Base-by-base conservation (phyloP, 2,888 invertebrate genomes). In the Abscondita cerata region DNA sequence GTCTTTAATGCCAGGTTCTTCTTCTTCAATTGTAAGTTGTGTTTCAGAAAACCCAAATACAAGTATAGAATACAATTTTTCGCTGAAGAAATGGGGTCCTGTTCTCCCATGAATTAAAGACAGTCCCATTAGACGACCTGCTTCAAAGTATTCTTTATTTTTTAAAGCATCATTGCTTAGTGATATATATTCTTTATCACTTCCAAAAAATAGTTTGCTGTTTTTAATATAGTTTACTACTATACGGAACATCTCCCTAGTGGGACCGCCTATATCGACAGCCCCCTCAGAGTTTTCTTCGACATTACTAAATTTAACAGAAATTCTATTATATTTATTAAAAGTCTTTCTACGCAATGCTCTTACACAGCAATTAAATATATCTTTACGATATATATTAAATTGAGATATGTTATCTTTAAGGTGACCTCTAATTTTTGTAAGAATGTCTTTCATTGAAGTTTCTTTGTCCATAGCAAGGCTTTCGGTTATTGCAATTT, bases 241-340 rank as follows among this genome's bases (percentile, higher is more conserved):
- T 44, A 44, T 18, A 19, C 18, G 44, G 16, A 44, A 44, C 44
- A 41, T 41, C 41, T 69, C 67, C n/a, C 67, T 48, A n/a, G 59
- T 61, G 6, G 69, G 69, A 40, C 69, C 69, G 31, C 69, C 66
- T 33, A 52, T 48, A 61, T 69, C 69, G 31, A 69, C 59, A 9
- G 69, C 69, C 20, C 68, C 68, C 62, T 69, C 66, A n/a, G 33
- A 31, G 8, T 31, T 50, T 16, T 34, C 50, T 50, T 50, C 50
- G 15, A 50, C 33, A 12, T 50, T 15, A 50, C 19, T 47, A 12
- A 41, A 41, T 16, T 41, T 44, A 8, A 44, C 44, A 44, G 44
- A 44, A 18, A 44, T 44, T 44, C 19, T 44, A 19, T 44, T 15
- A 44, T 18, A 44, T 15, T 15, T 11, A 44, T 19, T 18, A 48